These are phyloP conservation scores for Rhizomys pruinosus DNA, from an alignment of 2,113 vertebrate species.

Conservation along the genomic window DNA sequence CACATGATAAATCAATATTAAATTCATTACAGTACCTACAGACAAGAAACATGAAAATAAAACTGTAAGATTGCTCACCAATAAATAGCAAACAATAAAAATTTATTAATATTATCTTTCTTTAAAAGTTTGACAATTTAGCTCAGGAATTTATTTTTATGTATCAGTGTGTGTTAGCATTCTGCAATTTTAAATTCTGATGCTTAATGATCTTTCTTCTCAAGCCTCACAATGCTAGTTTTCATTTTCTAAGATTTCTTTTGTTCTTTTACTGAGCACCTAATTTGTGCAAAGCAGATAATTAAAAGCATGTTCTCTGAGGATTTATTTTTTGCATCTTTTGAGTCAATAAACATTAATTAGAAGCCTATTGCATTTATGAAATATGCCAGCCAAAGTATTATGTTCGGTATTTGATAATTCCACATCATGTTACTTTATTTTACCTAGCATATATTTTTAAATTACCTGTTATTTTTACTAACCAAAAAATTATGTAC, in stretches of 20 bases:
- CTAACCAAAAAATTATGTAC: constrained; percentile 30
- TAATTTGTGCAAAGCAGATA: constrained; percentile 64
- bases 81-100: constrained; percentile 58
- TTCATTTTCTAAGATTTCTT: constrained; percentile 60
- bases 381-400: constrained; percentile 57
- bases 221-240: constrained; percentile 51
- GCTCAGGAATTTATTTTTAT: constrained; percentile 25
- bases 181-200: constrained; percentile 59
- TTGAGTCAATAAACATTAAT: constrained; percentile 62
- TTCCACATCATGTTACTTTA: constrained; percentile 43
- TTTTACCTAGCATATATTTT: constrained; percentile 53
- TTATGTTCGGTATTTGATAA: constrained; percentile 54
- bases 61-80: constrained; percentile 33
- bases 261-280: constrained; percentile 30
- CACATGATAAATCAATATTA: constrained; percentile 47
- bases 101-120: constrained; percentile 29
- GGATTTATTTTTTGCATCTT: constrained; percentile 51
- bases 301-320: constrained; percentile 58
- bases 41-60: constrained; percentile 59
- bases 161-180: constrained; percentile 4
- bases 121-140: constrained; percentile 56
- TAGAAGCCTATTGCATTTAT: constrained; percentile 43
- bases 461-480: constrained; percentile 55
- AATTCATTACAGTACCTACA: constrained; percentile 36
- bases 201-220: constrained; percentile 60